A percentile compares a stretch with the other conserved stretches of the same genome.
These are phyloP conservation scores for Hyposoter dolosus DNA, from an alignment of 2,888 invertebrate species.

Conservation along the genomic window DNA sequence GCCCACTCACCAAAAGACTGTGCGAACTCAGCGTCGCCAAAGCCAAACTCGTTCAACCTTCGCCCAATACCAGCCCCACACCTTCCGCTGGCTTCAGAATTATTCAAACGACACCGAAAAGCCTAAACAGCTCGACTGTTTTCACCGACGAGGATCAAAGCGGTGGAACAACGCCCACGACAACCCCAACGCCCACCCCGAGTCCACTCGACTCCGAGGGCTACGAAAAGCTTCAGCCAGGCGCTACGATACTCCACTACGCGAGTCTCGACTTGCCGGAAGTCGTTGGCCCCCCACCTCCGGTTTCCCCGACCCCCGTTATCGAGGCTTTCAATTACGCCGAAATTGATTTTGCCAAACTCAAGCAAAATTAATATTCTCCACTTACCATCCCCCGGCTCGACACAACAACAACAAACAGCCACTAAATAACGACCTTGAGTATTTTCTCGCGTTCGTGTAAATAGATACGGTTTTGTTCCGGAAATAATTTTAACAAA, in stretches of 20 bases:
- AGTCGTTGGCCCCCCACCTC: conserved; percentile 80
- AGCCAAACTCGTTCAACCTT: conserved; percentile 78
- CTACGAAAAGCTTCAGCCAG: conserved; percentile 81
- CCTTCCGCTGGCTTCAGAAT: conserved; percentile 69
- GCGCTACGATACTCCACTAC: conserved; percentile 86
- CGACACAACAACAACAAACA: background rate
- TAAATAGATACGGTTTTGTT: conserved; percentile 57
- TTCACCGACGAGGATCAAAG: conserved; percentile 75
- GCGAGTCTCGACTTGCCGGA: conserved; percentile 88
- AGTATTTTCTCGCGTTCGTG: conserved; percentile 30
- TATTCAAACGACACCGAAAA: conserved; percentile 42
- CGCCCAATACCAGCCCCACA: conserved; percentile 77
- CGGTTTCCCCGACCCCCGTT: conserved; percentile 82
- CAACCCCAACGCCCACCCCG: conserved; percentile 79
- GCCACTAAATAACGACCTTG: conserved; percentile 1
- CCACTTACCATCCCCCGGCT: background rate
- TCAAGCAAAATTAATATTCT: conserved; percentile 79
- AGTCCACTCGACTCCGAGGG: conserved; percentile 86
- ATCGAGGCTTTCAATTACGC: conserved; percentile 89
- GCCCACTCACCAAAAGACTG: conserved; percentile 79
- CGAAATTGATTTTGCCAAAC: conserved; percentile 92
- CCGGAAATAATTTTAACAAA: conserved; percentile 19
- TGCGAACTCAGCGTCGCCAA: conserved; percentile 78
- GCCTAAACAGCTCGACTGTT: conserved; percentile 71
- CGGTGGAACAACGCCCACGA: conserved; percentile 71